phyloP scores from a whole-genome alignment of 2,888 invertebrate species.

The Peribatodes rhomboidaria region DNA sequence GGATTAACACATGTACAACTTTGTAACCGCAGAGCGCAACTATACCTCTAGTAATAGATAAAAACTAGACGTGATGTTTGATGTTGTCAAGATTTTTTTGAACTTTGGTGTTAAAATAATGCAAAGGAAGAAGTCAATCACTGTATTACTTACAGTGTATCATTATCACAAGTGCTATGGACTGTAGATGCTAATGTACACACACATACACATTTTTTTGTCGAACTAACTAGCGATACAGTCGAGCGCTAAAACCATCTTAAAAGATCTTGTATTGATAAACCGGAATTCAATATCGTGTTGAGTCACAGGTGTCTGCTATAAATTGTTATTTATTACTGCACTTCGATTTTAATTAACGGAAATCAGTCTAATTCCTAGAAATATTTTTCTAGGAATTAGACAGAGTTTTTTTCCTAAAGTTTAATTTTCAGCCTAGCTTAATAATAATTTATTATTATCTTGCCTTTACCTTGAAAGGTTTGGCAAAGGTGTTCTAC shows the following conservation, averaged over 20 bases:
- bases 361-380: neutral
- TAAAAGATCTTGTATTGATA: constrained; percentile 21
- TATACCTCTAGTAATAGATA: too few species aligned
- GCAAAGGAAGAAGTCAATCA: constrained; percentile 3
- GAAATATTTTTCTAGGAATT: too few species aligned
- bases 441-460: too few species aligned
- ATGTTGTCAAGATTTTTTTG: too few species aligned
- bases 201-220: constrained; percentile 27
- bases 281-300: constrained; percentile 24
- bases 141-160: constrained; percentile 3
- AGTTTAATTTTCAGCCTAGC: too few species aligned
- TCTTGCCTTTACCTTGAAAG: too few species aligned
- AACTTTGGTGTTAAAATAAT: too few species aligned
- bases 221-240: constrained; percentile 18
- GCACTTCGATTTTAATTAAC: constrained; percentile 14
- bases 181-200: constrained; percentile 15
- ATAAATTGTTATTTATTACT: constrained; percentile 25
- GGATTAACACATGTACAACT: too few species aligned
- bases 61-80: too few species aligned
- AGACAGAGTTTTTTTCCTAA: too few species aligned
- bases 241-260: constrained; percentile 18
- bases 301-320: constrained; percentile 20
- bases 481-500: too few species aligned
- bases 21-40: too few species aligned
- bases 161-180: constrained; percentile 9